Evolutionary conservation across 1,140 invertebrate species (phyloP).

Genomic region (Amphibalanus amphitrite): DNA sequence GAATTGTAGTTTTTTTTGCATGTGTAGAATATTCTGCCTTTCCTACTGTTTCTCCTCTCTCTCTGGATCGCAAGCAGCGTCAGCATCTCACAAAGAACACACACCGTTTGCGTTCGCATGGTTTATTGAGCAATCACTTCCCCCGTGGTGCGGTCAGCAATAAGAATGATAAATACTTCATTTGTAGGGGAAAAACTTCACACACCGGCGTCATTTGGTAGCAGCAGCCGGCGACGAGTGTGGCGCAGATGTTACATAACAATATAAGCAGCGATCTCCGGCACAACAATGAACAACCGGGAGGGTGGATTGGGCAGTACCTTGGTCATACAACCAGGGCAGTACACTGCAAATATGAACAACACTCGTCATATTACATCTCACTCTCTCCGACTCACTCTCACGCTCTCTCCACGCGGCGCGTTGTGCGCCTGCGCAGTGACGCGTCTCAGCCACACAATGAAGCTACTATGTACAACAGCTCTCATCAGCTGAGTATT

Average conservation of each 20-base stretch:
- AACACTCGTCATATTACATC: too few species aligned
- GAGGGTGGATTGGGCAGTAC: too few species aligned
- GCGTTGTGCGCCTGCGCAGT: too few species aligned
- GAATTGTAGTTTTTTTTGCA: too few species aligned
- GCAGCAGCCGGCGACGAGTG: not conserved
- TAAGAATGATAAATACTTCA: slow-evolving; percentile 5
- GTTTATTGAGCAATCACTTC: slow-evolving; percentile 2
- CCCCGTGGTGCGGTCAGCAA: not conserved
- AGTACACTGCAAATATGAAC: too few species aligned
- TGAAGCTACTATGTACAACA: not conserved
- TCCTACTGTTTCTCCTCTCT: too few species aligned
- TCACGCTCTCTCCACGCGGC: too few species aligned
- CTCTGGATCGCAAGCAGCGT: too few species aligned
- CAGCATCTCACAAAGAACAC: too few species aligned
- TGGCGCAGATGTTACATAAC: not conserved
- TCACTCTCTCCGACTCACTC: too few species aligned
- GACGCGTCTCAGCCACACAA: not conserved
- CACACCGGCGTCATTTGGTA: not conserved
- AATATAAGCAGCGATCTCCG: not conserved
- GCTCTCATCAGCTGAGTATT: not conserved
- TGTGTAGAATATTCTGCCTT: too few species aligned
- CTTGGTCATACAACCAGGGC: too few species aligned
- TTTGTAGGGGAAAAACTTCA: not conserved
- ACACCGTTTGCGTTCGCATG: not conserved
- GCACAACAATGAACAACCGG: not conserved